Conservation (phyloP, 2,888 invertebrate genomes). For the Lepetodrilus schrolli region DNA sequence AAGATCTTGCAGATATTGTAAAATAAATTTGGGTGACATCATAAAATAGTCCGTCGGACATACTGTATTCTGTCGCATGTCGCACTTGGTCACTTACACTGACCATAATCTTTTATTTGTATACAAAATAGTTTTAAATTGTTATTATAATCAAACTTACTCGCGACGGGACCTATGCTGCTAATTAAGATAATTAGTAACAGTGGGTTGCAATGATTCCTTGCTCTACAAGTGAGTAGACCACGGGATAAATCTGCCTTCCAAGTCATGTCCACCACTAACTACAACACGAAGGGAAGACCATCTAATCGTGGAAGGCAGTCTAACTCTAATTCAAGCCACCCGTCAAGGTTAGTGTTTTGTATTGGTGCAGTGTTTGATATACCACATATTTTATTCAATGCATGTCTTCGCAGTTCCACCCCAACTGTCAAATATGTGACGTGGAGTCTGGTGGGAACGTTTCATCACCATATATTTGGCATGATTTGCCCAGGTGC, state of each 20-base stretch:
- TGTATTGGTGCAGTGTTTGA: too few relatives aligned
- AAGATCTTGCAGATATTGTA: neutral
- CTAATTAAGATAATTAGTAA: too few relatives aligned
- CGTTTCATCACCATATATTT: too few relatives aligned
- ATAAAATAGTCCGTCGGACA: slow-evolving; percentile 30
- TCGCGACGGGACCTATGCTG: neutral
- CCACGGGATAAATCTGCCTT: neutral
- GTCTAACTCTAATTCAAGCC: slow-evolving; percentile 4
- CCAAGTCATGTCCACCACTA: slow-evolving; percentile 14
- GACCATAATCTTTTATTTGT: slow-evolving; percentile 33
- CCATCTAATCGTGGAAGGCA: slow-evolving; percentile 14
- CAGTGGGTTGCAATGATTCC: slow-evolving; percentile 19
- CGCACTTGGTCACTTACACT: slow-evolving; percentile 34
- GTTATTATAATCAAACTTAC: slow-evolving; percentile 8
- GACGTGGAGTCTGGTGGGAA: too few relatives aligned
- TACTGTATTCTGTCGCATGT: slow-evolving; percentile 31
- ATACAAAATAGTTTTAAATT: slow-evolving; percentile 29
- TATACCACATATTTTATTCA: too few relatives aligned
- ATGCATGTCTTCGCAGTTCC: too few relatives aligned
- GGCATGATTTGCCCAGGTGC: too few relatives aligned
- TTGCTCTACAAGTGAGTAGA: neutral
- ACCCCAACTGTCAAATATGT: too few relatives aligned
- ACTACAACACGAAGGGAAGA: slow-evolving; percentile 12
- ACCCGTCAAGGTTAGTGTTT: slow-evolving; percentile 20
- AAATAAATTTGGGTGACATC: slow-evolving; percentile 25